Base-by-base conservation (phyloP, 2,113 vertebrate genomes). In the Pseudolaguvia tuberculata region DNA sequence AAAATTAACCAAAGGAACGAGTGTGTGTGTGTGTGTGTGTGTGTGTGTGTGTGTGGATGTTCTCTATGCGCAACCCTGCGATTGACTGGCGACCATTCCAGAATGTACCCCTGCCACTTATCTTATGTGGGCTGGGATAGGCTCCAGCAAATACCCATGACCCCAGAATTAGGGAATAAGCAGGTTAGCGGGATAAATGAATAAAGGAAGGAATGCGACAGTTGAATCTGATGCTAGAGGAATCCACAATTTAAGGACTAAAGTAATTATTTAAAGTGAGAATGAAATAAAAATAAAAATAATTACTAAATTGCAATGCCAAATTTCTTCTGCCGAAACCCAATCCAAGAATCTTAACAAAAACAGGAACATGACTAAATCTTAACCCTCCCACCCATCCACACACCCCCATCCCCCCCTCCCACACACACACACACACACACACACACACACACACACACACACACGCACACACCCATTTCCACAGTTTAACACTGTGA, bases 211-310 rank as follows among this genome's bases (percentile, higher is more conserved):
- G 80, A 72, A 84, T 77, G 61, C 75, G 35, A 87, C 65, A 47
- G 18, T 29, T 69, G 71, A 51, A 50, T 29, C 29, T 86, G 80
- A 82, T 83, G 82, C 88, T 79, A 81, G 84, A 56, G 78, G 45
- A 23, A 15, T 47, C 21, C 2, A 59, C 12, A 85, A 87, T 86
- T 82, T 86, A 72, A 53, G 42, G 83, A 82, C 75, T 78, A 52
- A 63, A 76, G 53, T 48, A 62, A 35, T 31, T 62, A 71, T 70
- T 10, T 15, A 12, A 61, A 25, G 6, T 51, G 29, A 35, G 20
- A 25, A 18, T 70, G 51, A 5, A 17, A 48, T 42, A 25, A 56
- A 70, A 56, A 56, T 23, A 31, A 21, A 8, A 56, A 56, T 23
- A 31, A 21, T 5, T 70, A 27, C 55, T 8, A 42, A 55, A 8